Base-by-base conservation (phyloP, 2,113 vertebrate genomes). In the Ranitomeya variabilis region DNA sequence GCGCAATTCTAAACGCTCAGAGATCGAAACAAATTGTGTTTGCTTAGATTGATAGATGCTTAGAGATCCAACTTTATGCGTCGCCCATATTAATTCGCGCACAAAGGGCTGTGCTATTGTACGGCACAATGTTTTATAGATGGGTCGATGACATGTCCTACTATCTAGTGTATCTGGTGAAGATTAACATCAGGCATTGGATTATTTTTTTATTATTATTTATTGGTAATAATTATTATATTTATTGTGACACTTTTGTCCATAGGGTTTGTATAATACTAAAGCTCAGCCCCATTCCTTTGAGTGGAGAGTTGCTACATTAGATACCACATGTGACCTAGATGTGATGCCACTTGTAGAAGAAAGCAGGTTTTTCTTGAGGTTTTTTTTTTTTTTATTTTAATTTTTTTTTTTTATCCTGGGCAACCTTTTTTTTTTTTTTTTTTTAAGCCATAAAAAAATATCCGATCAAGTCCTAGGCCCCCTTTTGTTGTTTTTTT, bases 11-110 rank as follows among this genome's bases (percentile, higher is more conserved):
- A 64, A 74, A 78, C 45, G 83, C 64, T 16, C 64, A 51, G 64
- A 87, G 79, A 81, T 87, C 78, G 77, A 80, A 80, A 60, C 77
- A 87, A 76, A 87, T 87, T 67, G 76, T 74, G 64, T 73, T 87
- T 78, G 66, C 86, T 59, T 80, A 87, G 78, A 87, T 87, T 76
- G 60, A 79, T 76, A 45, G 74, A 64, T 81, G 31, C 19, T 78
- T 79, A 57, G 52, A 77, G 85, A 62, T 64, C 54, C 64, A 45
- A 31, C 9, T 51, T 26, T 9, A 55, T 66, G 64, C 31, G 55
- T 8, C 66, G 4, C 45, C 78, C 86, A 87, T 87, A 67, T 71
- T 81, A 81, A 87, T 87, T 66, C 64, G 5, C 31, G 71, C 11
- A 19, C 66, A 87, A 21, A 67, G 54, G 15, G 2, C 64, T 21